These are phyloP conservation scores for Actinemys pallida DNA, from an alignment of 2,113 vertebrate species.

Conservation along the genomic window DNA sequence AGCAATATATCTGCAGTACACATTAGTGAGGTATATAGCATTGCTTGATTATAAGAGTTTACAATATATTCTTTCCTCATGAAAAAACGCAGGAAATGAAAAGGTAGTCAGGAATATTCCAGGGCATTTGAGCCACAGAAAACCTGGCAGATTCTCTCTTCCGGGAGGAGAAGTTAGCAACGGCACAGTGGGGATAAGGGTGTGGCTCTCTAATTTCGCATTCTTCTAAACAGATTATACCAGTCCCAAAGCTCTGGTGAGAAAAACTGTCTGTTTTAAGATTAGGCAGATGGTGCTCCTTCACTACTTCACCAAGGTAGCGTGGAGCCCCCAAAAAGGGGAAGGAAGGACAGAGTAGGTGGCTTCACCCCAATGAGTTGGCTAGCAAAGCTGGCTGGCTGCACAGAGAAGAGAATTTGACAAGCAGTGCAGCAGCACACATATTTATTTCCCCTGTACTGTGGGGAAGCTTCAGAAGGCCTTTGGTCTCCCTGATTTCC, in stretches of 20 bases:
- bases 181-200: not conserved
- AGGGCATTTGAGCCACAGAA: not conserved
- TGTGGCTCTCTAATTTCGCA: not conserved
- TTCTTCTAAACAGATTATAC: not conserved
- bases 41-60: not conserved
- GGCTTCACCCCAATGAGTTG: not conserved
- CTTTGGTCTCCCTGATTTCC: not conserved
- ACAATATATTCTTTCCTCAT: not conserved
- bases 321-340: not conserved
- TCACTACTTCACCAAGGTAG: not conserved
- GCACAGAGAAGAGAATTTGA: not conserved
- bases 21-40: not conserved
- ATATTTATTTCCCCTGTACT: not conserved
- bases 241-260: not conserved
- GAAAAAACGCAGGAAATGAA: not conserved
- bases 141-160: not conserved
- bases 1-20: not conserved
- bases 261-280: not conserved
- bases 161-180: not conserved
- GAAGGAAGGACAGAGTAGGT: not conserved
- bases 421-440: not conserved
- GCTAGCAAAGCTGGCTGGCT: not conserved
- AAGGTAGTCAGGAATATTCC: not conserved
- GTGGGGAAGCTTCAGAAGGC: not conserved
- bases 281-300: not conserved